Percentiles rank a stretch among this genome's conserved stretches.
These are phyloP conservation scores for Eulimnadia texana DNA, from an alignment of 1,140 invertebrate genomes.

Conservation along the genomic window DNA sequence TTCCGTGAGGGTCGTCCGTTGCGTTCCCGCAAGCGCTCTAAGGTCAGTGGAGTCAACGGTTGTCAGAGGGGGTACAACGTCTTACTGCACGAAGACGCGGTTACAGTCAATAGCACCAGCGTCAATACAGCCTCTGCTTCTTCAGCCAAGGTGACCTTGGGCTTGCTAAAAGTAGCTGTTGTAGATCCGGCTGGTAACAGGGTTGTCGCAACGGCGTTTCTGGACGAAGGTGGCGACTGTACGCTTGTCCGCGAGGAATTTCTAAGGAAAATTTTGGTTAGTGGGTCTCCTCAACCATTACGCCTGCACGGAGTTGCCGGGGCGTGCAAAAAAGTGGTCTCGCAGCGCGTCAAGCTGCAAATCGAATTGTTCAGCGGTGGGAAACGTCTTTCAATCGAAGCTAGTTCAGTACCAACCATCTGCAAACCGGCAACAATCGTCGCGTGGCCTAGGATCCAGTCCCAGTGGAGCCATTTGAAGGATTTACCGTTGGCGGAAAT, in stretches of 20 bases:
- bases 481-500: neutral
- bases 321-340: neutral
- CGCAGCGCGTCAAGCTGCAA: neutral
- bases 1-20: neutral
- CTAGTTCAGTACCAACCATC: neutral
- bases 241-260: slow-evolving; percentile 1
- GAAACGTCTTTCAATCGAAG: neutral
- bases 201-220: neutral
- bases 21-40: neutral
- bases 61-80: neutral
- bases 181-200: neutral
- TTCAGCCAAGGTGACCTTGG: neutral
- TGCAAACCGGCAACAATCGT: neutral
- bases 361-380: neutral
- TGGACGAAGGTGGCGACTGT: slow-evolving; percentile 5
- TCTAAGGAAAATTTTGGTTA: neutral
- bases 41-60: neutral
- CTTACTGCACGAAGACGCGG: neutral
- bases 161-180: neutral
- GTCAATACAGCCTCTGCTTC: neutral
- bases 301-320: neutral
- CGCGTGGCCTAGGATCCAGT: neutral
- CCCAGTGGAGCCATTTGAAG: neutral
- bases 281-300: neutral
- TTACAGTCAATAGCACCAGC: neutral